Conservation (phyloP, 2,797 vertebrate genomes). For the Phrynocephalus guinanensis region DNA sequence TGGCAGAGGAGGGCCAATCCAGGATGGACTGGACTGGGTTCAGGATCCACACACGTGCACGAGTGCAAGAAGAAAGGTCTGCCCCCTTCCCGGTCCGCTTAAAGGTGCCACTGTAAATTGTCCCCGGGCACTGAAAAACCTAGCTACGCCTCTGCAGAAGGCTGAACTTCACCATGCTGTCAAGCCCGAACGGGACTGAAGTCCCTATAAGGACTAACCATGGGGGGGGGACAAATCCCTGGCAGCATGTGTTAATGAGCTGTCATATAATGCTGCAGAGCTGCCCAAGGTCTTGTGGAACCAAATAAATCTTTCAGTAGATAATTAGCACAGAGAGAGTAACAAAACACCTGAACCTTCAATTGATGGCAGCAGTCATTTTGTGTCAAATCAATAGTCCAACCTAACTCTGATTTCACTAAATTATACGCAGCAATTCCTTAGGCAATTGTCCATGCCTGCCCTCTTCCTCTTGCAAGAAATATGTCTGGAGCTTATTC, state of each 20-base stretch:
- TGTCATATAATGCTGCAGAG: neutral
- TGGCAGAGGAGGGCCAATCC: no score
- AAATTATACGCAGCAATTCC: constrained; percentile 43
- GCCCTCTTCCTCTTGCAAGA: constrained; percentile 3
- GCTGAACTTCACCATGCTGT: neutral
- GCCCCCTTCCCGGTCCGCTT: no score
- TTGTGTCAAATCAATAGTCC: constrained; percentile 40
- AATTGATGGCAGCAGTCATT: neutral
- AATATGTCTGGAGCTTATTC: constrained; percentile 12
- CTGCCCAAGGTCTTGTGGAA: constrained; percentile 1
- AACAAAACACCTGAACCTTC: constrained; percentile 32
- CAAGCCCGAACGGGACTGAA: neutral
- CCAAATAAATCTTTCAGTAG: constrained; percentile 44
- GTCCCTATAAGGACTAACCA: neutral
- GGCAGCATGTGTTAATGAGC: constrained; percentile 13
- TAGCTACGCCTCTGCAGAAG: neutral
- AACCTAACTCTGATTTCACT: constrained; percentile 49
- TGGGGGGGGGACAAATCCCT: neutral
- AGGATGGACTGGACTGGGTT: no score
- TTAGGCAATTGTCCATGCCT: neutral
- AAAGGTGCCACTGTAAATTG: no score
- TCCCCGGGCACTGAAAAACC: no score
- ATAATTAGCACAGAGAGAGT: constrained; percentile 39
- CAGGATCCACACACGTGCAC: no score
- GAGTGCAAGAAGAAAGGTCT: no score